These are phyloP conservation scores for Geopemphigus sp. DNA, from an alignment of 1,140 invertebrate genomes.

Conservation along the genomic window DNA sequence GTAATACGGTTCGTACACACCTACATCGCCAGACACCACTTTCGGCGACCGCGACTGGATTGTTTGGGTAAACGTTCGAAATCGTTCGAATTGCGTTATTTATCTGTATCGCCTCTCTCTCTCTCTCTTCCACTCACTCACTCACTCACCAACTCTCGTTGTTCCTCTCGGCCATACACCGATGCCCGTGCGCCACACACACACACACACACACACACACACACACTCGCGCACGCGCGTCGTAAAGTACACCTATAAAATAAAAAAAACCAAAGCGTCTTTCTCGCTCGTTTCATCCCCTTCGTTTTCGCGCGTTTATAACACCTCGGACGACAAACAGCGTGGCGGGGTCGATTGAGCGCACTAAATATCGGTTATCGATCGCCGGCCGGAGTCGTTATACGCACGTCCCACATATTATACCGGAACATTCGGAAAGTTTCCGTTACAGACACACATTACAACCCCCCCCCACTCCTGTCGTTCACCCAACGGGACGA, in stretches of 20 bases:
- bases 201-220: not conserved
- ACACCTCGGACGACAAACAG: not conserved
- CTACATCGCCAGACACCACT: not conserved
- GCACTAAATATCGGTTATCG: conserved; percentile 25
- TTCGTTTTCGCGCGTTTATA: no score
- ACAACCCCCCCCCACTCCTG: no score
- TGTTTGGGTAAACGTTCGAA: conserved; percentile 4
- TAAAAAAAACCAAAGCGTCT: not conserved
- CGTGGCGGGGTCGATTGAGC: not conserved
- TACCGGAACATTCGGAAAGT: conserved; percentile 29
- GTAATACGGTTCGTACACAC: no score
- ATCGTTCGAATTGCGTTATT: conserved; percentile 28
- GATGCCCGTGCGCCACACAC: no score
- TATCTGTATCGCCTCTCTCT: not conserved
- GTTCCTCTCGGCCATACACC: no score
- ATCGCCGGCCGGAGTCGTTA: not conserved
- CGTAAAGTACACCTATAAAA: not conserved
- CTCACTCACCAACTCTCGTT: no score
- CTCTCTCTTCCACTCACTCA: not conserved
- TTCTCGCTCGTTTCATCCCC: not conserved
- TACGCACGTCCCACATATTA: conserved; percentile 1
- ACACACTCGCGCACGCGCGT: not conserved
- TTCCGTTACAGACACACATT: conserved; percentile 11
- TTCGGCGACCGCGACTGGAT: conserved; percentile 12
- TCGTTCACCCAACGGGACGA: not conserved